Base-by-base conservation (phyloP, 2,797 vertebrate genomes). In the Sebastes taczanowskii region DNA sequence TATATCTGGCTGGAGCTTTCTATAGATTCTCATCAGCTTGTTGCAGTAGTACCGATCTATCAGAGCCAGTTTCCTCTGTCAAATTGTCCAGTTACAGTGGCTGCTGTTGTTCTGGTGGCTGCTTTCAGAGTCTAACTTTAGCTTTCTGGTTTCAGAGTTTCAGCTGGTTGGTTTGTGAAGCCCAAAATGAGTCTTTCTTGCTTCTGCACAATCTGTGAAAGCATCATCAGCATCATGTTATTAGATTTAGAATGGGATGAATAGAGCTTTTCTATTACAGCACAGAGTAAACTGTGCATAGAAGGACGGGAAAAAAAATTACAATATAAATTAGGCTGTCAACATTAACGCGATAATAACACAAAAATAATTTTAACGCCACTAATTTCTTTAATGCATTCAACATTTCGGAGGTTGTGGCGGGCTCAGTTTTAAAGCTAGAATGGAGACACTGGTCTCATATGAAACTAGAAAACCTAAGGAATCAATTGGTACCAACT, bases 81-180 rank as follows among this genome's bases (percentile, higher is more conserved):
- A 14, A 56, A 32, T 20, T 8, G 22, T 58, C 34, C 62, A 20
- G 10, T 58, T 55, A 53, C 73, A 77, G 65, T 42, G 20, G 49
- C 3, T 20, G 20, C 2, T 52, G 32, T 56, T 11, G 2, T 52
- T 74, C 30, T 42, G 4, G 32, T n/a, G 2, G 27, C 16, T n/a
- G 22, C 67, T 78, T 38, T 70, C 30, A 78, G 20, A 69, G 25
- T 29, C 20, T 74, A 70, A 65, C 11, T 85, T 60, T 23, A 34
- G 6, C 1, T 23, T 3, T 55, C 59, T n/a, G 58, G 30, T 67
- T 59, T 69, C 30, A 59, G 42, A 66, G 30, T 32, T 72, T 76
- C 77, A 53, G 29, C 55, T 56, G 0, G 46, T 8, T 20, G 38
- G 38, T 42, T 42, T 42, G 38, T 42, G 38, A 42, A 0, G 38